Percentiles rank a stretch among this genome's conserved stretches.
Evolutionary conservation across 1,140 invertebrate species (phyloP).

Genomic region (Macrotrachela quadricornifera): DNA sequence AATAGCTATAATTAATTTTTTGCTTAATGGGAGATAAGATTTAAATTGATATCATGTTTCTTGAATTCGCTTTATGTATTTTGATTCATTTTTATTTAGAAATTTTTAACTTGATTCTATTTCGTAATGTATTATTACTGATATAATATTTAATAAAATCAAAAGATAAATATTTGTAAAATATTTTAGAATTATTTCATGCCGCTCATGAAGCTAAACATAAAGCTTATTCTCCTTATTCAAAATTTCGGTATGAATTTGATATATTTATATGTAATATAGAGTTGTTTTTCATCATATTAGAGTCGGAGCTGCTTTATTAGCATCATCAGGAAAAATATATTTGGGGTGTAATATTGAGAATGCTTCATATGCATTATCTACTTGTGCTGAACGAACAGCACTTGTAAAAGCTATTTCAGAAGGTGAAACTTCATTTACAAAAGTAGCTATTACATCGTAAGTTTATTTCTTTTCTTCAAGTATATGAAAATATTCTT

Average conservation of each 20-base stretch:
- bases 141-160: no score
- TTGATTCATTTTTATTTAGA: no score
- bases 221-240: slow-evolving; percentile 6
- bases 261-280: not conserved
- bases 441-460: slow-evolving; percentile 45
- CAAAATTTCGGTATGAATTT: slow-evolving; percentile 4
- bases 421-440: slow-evolving; percentile 53
- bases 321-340: not conserved
- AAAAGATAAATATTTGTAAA: no score
- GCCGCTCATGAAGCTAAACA: slow-evolving; percentile 3
- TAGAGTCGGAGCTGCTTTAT: no score
- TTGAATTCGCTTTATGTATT: no score
- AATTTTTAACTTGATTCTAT: no score
- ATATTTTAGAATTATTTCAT: not conserved
- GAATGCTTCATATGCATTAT: slow-evolving; percentile 53
- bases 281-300: no score
- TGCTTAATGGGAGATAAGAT: no score
- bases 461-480: slow-evolving; percentile 23
- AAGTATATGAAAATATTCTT: not conserved
- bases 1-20: no score
- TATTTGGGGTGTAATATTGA: slow-evolving; percentile 67
- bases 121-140: no score
- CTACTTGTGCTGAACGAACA: slow-evolving; percentile 70
- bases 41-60: no score
- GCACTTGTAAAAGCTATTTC: slow-evolving; percentile 65